Base-by-base conservation (phyloP, 2,113 vertebrate genomes). In the Malurus cyaneus region DNA sequence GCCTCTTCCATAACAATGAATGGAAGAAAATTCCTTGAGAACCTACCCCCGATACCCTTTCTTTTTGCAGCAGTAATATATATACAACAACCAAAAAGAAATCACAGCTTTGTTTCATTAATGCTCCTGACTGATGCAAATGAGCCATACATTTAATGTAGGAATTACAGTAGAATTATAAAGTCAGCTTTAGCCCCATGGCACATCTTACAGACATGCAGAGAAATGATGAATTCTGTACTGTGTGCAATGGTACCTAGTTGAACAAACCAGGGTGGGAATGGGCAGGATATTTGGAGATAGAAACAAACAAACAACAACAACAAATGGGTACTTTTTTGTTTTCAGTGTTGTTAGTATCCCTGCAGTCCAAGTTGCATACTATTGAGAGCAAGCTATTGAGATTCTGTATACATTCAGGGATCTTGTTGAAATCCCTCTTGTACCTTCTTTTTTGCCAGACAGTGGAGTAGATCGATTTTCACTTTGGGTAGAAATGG, bases 161-260 rank as follows among this genome's bases (percentile, higher is more conserved):
- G 0, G 2, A 69, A 73, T 57, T 14, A 44, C 21, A 61, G 18
- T 82, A 32, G 23, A 66, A 32, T 61, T 77, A 78, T n/a, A 31
- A 70, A 74, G 32, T 28, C 56, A 34, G 28, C 6, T 36, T 34
- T 19, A 56, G 36, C 13, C 36, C 12, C 14, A 14, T 2, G n/a
- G 10, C 7, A 14, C 2, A 6, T 12, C 20, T 66, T 42, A 39
- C 9, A 39, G 31, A 5, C 59, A 25, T 12, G 5, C 11, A 57
- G 19, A 64, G 10, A 89, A 86, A 47, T 10, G 4, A n/a, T 65
- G 28, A 72, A 39, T 60, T 56, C 50, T 57, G 4, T n/a, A 49
- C 16, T 12, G 19, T 0, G 0, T 52, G 11, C 6, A 54, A 21
- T 31, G 5, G 4, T n/a, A 57, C 14, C 6, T 32, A 25, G 23